phyloP scores from a whole-genome alignment of 2,113 vertebrate species.

The Hippocampus comes region DNA sequence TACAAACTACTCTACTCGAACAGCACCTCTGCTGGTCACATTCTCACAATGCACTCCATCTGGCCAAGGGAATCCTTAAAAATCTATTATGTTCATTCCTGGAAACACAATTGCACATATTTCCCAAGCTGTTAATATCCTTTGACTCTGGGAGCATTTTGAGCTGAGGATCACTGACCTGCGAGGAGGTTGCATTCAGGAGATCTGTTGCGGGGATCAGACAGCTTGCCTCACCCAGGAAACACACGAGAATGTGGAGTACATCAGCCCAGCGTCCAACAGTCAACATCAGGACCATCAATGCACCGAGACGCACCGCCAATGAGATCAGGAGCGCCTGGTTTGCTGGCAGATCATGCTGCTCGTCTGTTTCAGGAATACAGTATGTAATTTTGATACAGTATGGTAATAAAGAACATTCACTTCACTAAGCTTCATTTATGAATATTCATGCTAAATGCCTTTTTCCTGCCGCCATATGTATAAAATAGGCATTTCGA shows the following conservation, averaged over 20 bases:
- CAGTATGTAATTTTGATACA: not conserved
- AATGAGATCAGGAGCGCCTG: constrained; percentile 72
- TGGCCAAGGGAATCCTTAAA: not conserved
- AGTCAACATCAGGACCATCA: constrained; percentile 86
- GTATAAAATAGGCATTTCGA: too few relatives aligned
- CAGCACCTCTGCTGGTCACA: not conserved
- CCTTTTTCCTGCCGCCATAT: not conserved
- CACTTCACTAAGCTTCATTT: not conserved
- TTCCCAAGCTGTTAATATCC: constrained; percentile 5
- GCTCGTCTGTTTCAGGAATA: constrained; percentile 76
- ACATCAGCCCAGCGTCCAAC: constrained; percentile 86
- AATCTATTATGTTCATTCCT: not conserved
- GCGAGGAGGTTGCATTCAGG: constrained; percentile 68
- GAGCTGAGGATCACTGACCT: constrained; percentile 70
- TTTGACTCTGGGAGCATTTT: constrained; percentile 15
- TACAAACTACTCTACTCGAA: not conserved
- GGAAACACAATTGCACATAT: not conserved
- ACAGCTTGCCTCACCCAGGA: constrained; percentile 84
- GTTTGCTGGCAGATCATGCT: constrained; percentile 54
- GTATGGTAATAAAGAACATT: not conserved
- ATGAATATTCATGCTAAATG: not conserved
- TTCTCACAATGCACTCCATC: not conserved
- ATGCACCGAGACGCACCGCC: constrained; percentile 82
- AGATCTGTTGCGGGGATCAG: constrained; percentile 68
- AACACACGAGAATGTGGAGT: constrained; percentile 78